A percentile compares a stretch with the other conserved stretches of the same genome.
phyloP scores from a whole-genome alignment of 2,888 invertebrate genomes.

The Dysmachus trigonus region DNA sequence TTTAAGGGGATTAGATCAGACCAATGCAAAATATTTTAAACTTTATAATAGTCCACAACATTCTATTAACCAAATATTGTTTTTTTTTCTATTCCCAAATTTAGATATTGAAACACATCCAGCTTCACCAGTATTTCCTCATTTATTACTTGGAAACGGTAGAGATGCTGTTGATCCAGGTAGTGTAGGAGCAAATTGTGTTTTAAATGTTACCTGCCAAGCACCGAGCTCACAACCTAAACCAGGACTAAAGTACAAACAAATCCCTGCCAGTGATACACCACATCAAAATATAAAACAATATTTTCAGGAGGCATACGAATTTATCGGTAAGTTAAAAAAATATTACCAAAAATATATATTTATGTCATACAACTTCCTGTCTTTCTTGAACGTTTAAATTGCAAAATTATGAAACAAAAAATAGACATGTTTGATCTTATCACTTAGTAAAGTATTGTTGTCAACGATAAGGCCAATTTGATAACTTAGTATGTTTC shows the following conservation, averaged over 20 bases:
- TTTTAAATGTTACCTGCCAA: slow-evolving; percentile 83
- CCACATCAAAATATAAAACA: slow-evolving; percentile 87
- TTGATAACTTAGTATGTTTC: neutral
- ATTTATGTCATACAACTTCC: neutral
- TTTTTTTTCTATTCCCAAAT: neutral
- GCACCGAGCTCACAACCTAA: slow-evolving; percentile 72
- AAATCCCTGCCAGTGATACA: slow-evolving; percentile 84
- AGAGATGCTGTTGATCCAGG: slow-evolving; percentile 79
- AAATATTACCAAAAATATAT: neutral
- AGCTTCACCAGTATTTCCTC: slow-evolving; percentile 81
- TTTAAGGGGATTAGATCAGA: too few relatives aligned
- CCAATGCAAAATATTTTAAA: too few relatives aligned
- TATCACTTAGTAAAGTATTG: neutral
- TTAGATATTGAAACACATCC: slow-evolving; percentile 78
- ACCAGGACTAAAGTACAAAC: slow-evolving; percentile 73
- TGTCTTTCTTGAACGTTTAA: neutral
- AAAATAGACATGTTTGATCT: neutral
- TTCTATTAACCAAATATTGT: neutral
- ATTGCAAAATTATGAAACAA: neutral
- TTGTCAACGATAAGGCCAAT: neutral
- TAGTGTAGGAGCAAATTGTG: slow-evolving; percentile 78
- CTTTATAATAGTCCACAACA: too few relatives aligned
- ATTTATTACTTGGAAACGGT: slow-evolving; percentile 83
- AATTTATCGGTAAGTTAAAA: slow-evolving; percentile 79
- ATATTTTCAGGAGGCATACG: slow-evolving; percentile 87